These are phyloP conservation scores for Xestia sexstrigata DNA, from an alignment of 2,888 invertebrate genomes.

Conservation along the genomic window DNA sequence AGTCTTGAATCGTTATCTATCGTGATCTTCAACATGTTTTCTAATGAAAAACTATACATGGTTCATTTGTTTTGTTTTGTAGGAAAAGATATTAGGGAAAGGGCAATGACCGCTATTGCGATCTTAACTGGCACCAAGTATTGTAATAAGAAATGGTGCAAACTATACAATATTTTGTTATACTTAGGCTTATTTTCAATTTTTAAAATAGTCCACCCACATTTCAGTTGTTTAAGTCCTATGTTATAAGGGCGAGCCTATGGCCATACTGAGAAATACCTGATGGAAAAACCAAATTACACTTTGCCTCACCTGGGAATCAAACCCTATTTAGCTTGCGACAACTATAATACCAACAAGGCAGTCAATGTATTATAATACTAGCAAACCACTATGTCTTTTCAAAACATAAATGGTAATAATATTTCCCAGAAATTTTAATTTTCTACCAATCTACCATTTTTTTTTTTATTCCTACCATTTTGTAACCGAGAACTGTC, in stretches of 20 bases:
- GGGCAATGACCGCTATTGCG: too few species aligned
- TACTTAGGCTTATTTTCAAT: too few species aligned
- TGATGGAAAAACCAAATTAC: background rate
- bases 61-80: too few species aligned
- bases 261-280: background rate
- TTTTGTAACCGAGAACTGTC: constrained; percentile 15
- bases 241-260: background rate
- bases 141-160: too few species aligned
- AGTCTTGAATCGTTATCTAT: too few species aligned
- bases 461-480: constrained; percentile 16
- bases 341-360: background rate
- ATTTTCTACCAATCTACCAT: constrained; percentile 25
- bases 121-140: too few species aligned
- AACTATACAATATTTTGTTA: too few species aligned
- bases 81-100: too few species aligned
- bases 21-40: too few species aligned
- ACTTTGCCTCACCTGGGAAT: background rate
- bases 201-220: background rate
- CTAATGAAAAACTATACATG: too few species aligned
- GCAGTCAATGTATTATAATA: background rate
- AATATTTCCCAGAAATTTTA: background rate
- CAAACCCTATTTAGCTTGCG: background rate
- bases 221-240: background rate
- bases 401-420: background rate
- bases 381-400: background rate